Base-by-base conservation (phyloP, 2,888 invertebrate genomes). In the Thecophora atra region DNA sequence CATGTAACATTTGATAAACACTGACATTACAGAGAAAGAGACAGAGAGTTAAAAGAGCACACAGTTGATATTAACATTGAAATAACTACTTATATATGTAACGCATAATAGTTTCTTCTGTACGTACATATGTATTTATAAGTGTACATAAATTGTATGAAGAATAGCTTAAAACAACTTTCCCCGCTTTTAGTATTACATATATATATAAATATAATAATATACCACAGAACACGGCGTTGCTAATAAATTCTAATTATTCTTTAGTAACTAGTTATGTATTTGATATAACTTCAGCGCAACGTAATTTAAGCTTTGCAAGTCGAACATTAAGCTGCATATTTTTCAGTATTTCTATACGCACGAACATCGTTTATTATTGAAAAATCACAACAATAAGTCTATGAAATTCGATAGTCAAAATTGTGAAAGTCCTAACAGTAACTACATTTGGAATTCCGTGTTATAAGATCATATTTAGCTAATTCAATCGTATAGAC, bases 361-460 rank as follows among this genome's bases (percentile, higher is more conserved):
- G 11, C 11, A 37, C 37, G 47, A 47, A 68, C 58, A n/a, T 69
- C 44, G 52, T n/a, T 8, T 42, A 42, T 63, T 54, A 67, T 72
- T 76, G 77, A 77, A 83, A 84, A 84, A 84, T 84, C 84, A 84
- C 84, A 84, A 84, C 84, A 84, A 83, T 83, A 79, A 84, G 83
- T 84, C 17, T 73, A 79, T 78, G 77, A 78, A 77, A 77, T 75
- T 75, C 58, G 58, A 58, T 58, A 58, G 58, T 28, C 26, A 26
- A 26, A 3, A 58, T 4, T 68, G 26, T 69, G 66, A 13, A 58
- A 24, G 3, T 37, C 11, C 37, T 11, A 37, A 37, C 11, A 11
- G 37, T 37, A 37, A 11, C 37, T 37, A 37, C 37, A 37, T 37
- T 1, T 37, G 37, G 11, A 37, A 37, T 37, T 37, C 6, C 37